Conservation (phyloP, 2,113 vertebrate species). For the Andinoacara biseriatus region DNA sequence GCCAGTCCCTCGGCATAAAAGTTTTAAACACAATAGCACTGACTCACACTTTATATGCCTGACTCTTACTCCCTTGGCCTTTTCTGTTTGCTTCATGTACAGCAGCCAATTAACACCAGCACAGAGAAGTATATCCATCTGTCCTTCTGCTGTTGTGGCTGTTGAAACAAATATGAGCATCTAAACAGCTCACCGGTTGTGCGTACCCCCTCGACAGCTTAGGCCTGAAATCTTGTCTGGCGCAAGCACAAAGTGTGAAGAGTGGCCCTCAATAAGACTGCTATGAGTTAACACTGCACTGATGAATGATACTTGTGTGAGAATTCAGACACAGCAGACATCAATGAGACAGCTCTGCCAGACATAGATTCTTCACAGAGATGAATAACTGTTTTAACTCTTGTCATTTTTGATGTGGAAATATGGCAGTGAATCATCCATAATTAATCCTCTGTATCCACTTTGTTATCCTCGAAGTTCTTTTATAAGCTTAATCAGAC, state of each 20-base stretch:
- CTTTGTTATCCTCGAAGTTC: slow-evolving; percentile 25
- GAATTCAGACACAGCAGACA: slow-evolving; percentile 23
- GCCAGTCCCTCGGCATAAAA: background rate
- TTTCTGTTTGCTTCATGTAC: slow-evolving; percentile 17
- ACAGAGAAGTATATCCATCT: slow-evolving; percentile 43
- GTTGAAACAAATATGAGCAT: slow-evolving; percentile 17
- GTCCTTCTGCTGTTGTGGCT: slow-evolving; percentile 24
- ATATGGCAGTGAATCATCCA: slow-evolving; percentile 51
- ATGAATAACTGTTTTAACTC: slow-evolving; percentile 43
- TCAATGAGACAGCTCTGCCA: slow-evolving; percentile 24
- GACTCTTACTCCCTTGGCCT: slow-evolving; percentile 1
- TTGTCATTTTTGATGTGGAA: slow-evolving; percentile 53
- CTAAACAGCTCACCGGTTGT: slow-evolving; percentile 20
- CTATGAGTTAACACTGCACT: slow-evolving; percentile 35
- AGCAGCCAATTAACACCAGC: slow-evolving; percentile 51
- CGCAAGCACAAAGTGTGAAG: slow-evolving; percentile 26
- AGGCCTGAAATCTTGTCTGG: slow-evolving; percentile 26
- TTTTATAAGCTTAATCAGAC: slow-evolving; percentile 44
- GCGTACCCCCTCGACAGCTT: background rate
- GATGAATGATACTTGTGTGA: slow-evolving; percentile 50
- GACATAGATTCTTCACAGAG: slow-evolving; percentile 49
- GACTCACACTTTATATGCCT: background rate
- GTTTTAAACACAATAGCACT: background rate
- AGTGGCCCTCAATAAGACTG: slow-evolving; percentile 1
- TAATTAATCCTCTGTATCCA: slow-evolving; percentile 59